Base-by-base conservation (phyloP, 2,888 invertebrate species). In the Dynastes grantii region DNA sequence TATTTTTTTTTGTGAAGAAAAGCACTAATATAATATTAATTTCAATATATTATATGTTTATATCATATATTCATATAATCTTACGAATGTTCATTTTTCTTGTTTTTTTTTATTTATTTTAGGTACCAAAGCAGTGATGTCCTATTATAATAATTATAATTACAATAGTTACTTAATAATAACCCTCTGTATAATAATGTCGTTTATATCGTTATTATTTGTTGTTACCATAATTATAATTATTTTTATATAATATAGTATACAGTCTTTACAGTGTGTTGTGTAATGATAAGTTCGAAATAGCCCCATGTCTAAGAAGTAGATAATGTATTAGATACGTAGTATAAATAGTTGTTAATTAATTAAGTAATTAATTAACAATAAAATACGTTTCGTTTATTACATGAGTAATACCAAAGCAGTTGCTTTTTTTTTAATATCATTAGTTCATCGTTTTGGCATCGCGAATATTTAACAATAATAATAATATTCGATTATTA, bases 101-200 rank as follows among this genome's bases (percentile, higher is more conserved):
- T 37, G 5, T 37, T 45, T 45, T 45, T 45, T 45, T 45, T 45
- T 45, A 11, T 45, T 45, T 45, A 45, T 45, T 37, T 83, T 85
- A 82, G 83, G 85, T 85, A 85, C 83, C 85, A 85, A 85, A 86
- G 85, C 85, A 83, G 83, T 84, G 83, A 82, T 83, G 81, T 82
- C 84, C 83, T 82, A 79, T 82, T 53, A 68, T 45, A 68, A 51
- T 68, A 51, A 68, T 68, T 51, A 51, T 68, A 68, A 68, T 68
- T 51, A 68, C 49, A 67, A 68, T 71, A 71, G 49, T 49, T 70
- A 40, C 65, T 75, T 79, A 68, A 68, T 83, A 82, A 81, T 80
- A 83, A 83, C 80, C 80, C 80, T 82, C 81, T 82, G 80, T 82
- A 32, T 51, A 68, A 27, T 68, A 83, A 79, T 81, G 82, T 78